A percentile compares a stretch with the other conserved stretches of the same genome.
phyloP scores from a whole-genome alignment of 2,797 vertebrate species.

The Hoplostethus atlanticus region DNA sequence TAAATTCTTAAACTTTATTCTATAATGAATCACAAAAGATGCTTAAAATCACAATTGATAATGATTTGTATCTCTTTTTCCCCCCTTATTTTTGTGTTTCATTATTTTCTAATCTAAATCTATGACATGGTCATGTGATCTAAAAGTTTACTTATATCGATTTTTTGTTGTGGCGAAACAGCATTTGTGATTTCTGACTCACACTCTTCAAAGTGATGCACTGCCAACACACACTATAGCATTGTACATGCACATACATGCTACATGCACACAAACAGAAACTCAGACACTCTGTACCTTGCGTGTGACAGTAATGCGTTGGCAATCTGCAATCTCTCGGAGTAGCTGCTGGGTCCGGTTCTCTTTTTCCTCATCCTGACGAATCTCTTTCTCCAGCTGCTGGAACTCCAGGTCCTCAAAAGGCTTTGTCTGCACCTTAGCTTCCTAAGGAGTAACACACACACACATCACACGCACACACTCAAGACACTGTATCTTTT shows the following conservation, averaged over 20 bases:
- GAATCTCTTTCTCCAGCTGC: constrained; percentile 92
- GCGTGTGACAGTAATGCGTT: constrained; percentile 89
- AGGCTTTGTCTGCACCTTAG: constrained; percentile 87
- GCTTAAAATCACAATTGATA: too few species aligned
- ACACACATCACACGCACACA: not conserved
- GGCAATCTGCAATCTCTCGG: constrained; percentile 91
- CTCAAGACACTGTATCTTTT: too few species aligned
- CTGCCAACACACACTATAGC: not conserved
- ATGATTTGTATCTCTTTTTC: too few species aligned
- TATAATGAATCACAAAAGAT: too few species aligned
- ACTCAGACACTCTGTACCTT: constrained; percentile 84
- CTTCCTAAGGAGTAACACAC: constrained; percentile 79
- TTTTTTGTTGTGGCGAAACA: too few species aligned
- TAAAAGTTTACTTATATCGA: too few species aligned
- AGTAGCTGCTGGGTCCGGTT: constrained; percentile 89
- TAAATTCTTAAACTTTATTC: too few species aligned
- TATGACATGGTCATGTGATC: too few species aligned
- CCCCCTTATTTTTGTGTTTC: too few species aligned
- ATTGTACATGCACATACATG: constrained; percentile 32
- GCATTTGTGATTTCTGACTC: not conserved
- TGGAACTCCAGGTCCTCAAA: constrained; percentile 96
- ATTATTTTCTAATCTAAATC: too few species aligned
- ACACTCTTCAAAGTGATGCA: not conserved
- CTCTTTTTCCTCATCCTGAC: constrained; percentile 93
- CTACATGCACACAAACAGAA: constrained; percentile 3